A percentile compares a stretch with the other conserved stretches of the same genome.
Evolutionary conservation across 2,113 vertebrate genomes (phyloP).

Genomic region (Chunga burmeisteri): DNA sequence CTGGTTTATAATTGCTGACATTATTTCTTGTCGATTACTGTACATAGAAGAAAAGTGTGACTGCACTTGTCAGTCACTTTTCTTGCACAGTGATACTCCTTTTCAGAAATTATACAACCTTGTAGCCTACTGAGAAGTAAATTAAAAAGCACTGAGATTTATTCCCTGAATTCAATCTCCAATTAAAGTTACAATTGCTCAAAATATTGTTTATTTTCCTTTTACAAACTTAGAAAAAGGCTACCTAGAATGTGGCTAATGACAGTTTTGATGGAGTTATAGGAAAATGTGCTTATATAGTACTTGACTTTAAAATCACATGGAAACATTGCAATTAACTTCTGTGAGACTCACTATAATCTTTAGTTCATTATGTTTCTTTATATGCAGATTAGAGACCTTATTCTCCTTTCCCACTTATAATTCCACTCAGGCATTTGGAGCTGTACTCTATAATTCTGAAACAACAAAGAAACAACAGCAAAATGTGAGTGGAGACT

Average conservation of each 20-base stretch:
- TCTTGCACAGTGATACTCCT: not conserved
- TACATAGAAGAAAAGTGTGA: not conserved
- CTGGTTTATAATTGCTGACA: not conserved
- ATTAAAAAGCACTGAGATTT: conserved; percentile 5
- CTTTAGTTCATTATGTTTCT: not conserved
- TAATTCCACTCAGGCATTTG: not conserved
- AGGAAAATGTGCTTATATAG: not conserved
- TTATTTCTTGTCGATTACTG: not conserved
- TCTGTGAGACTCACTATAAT: not conserved
- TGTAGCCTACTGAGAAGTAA: conserved; percentile 31
- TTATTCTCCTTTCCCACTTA: not conserved
- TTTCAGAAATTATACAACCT: not conserved
- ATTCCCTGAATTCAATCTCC: not conserved
- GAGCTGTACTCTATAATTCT: not conserved
- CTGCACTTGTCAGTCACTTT: not conserved
- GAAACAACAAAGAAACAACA: not conserved
- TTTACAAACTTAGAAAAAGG: not conserved
- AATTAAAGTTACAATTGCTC: not conserved
- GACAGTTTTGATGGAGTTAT: not conserved
- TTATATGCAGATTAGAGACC: not conserved
- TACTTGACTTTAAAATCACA: not conserved
- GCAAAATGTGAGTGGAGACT: not conserved
- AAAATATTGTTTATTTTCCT: not conserved
- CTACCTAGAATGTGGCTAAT: not conserved
- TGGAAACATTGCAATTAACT: not conserved